These are phyloP conservation scores for Cnemophilus loriae DNA, from an alignment of 2,113 vertebrate genomes.

Conservation along the genomic window DNA sequence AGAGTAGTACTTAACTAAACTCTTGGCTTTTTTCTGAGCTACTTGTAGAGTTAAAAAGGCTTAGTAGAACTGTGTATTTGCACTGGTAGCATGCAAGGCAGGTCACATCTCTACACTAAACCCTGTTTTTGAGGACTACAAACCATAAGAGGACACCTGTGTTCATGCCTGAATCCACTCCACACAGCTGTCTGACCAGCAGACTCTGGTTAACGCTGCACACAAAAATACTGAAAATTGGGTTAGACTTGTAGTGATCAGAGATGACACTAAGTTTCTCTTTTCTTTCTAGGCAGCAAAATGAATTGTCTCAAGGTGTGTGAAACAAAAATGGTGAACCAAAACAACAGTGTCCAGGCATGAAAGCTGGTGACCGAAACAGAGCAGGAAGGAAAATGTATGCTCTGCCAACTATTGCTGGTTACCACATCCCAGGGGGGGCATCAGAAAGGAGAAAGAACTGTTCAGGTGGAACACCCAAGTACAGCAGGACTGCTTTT, in stretches of 20 bases:
- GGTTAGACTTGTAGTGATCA: neutral
- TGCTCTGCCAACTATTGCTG: neutral
- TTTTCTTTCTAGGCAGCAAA: neutral
- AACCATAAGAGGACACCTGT: neutral
- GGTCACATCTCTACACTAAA: neutral
- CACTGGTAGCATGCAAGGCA: neutral
- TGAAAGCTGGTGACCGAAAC: neutral
- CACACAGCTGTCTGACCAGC: neutral
- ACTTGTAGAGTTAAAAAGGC: neutral
- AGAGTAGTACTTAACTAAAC: neutral
- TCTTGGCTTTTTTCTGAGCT: neutral
- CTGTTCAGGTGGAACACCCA: neutral
- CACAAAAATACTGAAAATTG: neutral
- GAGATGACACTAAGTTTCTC: neutral
- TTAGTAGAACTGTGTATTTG: neutral
- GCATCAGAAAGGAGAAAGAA: neutral
- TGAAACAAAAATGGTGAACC: neutral
- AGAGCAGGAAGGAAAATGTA: neutral
- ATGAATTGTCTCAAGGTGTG: neutral
- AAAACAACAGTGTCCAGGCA: neutral
- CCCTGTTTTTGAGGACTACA: neutral
- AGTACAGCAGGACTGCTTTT: neutral
- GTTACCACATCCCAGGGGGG: neutral
- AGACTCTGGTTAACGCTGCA: neutral
- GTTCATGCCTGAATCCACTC: neutral